Conservation (phyloP, 2,113 vertebrate species). For the Phylloscopus trochilus region DNA sequence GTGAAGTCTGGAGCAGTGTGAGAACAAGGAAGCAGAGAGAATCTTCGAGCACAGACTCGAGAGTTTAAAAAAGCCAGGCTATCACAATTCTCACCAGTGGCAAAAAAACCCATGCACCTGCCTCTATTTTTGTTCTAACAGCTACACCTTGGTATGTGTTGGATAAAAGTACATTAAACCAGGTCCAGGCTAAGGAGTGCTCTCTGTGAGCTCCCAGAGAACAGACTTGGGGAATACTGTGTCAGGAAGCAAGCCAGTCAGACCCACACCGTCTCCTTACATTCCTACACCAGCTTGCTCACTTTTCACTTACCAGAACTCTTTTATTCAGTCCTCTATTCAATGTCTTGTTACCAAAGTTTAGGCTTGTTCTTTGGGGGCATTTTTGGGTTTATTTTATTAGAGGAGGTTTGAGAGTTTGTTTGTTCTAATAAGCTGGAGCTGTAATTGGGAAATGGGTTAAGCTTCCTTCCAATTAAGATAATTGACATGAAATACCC, state of each 20-base stretch:
- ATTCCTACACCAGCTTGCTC: background rate
- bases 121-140: background rate
- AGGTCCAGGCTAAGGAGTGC: background rate
- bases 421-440: constrained; percentile 65
- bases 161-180: background rate
- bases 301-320: background rate
- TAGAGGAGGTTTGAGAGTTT: constrained; percentile 28
- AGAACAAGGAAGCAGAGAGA: background rate
- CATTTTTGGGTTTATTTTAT: background rate
- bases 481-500: constrained; percentile 71
- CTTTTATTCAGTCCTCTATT: background rate
- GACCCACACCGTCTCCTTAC: background rate
- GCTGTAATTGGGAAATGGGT: constrained; percentile 70
- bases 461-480: constrained; percentile 73
- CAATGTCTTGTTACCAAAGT: background rate
- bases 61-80: background rate
- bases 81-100: background rate
- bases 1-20: background rate
- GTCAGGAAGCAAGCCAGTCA: background rate
- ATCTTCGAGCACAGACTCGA: background rate
- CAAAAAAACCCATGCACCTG: background rate
- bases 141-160: accelerated
- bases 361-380: background rate
- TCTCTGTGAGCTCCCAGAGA: background rate
- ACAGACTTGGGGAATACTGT: background rate